Base-by-base conservation (phyloP, 64 coral and sea anemone species). In the Catalaphyllia jardinei region DNA sequence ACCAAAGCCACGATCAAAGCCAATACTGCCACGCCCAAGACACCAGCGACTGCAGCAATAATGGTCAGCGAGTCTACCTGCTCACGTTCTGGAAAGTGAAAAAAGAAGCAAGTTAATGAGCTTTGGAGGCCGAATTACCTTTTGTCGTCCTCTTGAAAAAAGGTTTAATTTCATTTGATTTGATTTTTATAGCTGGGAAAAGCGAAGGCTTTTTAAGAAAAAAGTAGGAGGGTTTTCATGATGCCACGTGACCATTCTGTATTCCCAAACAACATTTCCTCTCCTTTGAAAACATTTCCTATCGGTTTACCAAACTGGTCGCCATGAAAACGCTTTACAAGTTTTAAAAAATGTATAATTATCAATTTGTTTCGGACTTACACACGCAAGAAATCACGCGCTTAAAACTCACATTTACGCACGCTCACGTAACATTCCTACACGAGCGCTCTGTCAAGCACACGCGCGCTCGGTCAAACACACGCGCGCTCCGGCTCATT, bases 31-130 rank as follows among this genome's bases (percentile, higher is more conserved):
- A 97, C 49, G 16, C 29, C 95, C 49, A 97, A 77, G 54, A 86
- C 85, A 29, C 95, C 95, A 28, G 95, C 95, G 30, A 97, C 84
- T 38, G 75, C 83, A 16, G 86, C 82, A 28, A 97, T 49, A 33
- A 92, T 71, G 38, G 88, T 88, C 76, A 90, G 83, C 62, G 81
- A 93, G 57, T 27, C 76, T 15, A 60, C 88, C 42, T 49, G 77
- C 60, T 29, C 29, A 72, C 22, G 60, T 29, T 10, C 82, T 85
- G 61, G 4, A 71, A 46, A 71, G 59, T 76, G 28, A 10, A 67
- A 75, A 75, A 17, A 61, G 24, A 80, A 11, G 69, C 11, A 46
- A 46, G 4, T 46, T 46, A 46, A 46, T 46, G 42, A 46, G 42
- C 42, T 46, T 46, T 46, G 7, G 7, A 46, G 42, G 42, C 42